Conservation (phyloP, 2,113 vertebrate genomes). For the Chaetodon trifascialis region DNA sequence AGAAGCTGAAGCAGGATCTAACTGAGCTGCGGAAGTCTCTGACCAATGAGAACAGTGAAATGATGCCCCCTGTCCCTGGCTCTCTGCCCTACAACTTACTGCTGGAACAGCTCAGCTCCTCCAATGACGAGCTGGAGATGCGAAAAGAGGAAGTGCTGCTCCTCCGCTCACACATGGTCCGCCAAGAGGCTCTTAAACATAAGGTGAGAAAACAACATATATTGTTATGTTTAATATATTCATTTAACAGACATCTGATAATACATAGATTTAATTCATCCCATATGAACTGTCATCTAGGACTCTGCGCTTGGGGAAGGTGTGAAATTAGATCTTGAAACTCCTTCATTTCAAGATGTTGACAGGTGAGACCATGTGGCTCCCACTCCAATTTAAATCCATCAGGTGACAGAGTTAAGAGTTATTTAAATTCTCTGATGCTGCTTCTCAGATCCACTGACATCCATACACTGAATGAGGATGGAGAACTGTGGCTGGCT, state of each 20-base stretch:
- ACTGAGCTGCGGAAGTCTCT: slow-evolving; percentile 91
- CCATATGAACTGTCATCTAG: slow-evolving; percentile 40
- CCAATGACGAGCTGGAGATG: slow-evolving; percentile 94
- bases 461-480: slow-evolving; percentile 93
- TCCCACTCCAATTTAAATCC: neutral
- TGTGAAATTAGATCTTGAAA: slow-evolving; percentile 71
- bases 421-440: slow-evolving; percentile 8
- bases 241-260: no score
- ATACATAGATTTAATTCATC: neutral
- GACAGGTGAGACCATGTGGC: slow-evolving; percentile 53
- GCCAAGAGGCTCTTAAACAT: slow-evolving; percentile 91
- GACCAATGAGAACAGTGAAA: slow-evolving; percentile 81
- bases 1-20: slow-evolving; percentile 94
- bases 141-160: slow-evolving; percentile 98
- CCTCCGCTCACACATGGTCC: slow-evolving; percentile 93
- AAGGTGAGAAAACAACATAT: slow-evolving; percentile 83
- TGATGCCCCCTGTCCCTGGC: slow-evolving; percentile 85
- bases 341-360: slow-evolving; percentile 56
- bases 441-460: slow-evolving; percentile 86
- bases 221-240: neutral
- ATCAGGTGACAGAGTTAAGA: neutral
- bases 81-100: slow-evolving; percentile 90
- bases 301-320: slow-evolving; percentile 67
- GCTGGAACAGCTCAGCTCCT: slow-evolving; percentile 91
- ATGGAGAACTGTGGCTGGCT: slow-evolving; percentile 97